Conservation (phyloP, 2,797 vertebrate species). For the Anomalospiza imberbis region DNA sequence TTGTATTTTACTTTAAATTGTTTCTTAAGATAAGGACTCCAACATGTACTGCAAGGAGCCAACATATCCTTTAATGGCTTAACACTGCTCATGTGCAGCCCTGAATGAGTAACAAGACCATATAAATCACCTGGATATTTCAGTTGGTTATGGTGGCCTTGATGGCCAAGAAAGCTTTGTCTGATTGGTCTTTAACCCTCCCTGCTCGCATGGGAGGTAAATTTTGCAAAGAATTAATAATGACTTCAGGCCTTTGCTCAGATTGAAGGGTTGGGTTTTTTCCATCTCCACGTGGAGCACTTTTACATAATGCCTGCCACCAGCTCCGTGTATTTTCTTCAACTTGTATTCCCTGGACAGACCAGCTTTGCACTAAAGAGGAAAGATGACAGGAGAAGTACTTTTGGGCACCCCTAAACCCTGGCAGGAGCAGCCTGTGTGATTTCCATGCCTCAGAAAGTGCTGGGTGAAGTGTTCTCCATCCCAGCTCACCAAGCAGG, state of each 20-base stretch:
- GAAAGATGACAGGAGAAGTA: background rate
- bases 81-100: background rate
- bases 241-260: background rate
- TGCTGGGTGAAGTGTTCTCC: background rate
- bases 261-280: background rate
- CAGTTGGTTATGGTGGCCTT: background rate
- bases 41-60: background rate
- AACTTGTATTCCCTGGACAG: background rate
- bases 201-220: background rate
- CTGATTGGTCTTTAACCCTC: background rate
- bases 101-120: background rate
- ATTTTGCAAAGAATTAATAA: background rate
- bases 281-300: background rate
- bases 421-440: background rate
- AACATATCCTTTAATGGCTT: background rate
- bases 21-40: background rate
- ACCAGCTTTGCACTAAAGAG: background rate
- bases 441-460: background rate
- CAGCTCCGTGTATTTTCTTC: background rate
- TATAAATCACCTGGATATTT: background rate
- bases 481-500: background rate
- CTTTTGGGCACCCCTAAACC: background rate
- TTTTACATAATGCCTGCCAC: background rate
- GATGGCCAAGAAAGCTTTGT: background rate
- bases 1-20: background rate